Percentiles rank a stretch among this genome's conserved stretches.
Evolutionary conservation across 23 tunicate genomes (phyloP).

Genomic region (Trididemnum nubilum): DNA sequence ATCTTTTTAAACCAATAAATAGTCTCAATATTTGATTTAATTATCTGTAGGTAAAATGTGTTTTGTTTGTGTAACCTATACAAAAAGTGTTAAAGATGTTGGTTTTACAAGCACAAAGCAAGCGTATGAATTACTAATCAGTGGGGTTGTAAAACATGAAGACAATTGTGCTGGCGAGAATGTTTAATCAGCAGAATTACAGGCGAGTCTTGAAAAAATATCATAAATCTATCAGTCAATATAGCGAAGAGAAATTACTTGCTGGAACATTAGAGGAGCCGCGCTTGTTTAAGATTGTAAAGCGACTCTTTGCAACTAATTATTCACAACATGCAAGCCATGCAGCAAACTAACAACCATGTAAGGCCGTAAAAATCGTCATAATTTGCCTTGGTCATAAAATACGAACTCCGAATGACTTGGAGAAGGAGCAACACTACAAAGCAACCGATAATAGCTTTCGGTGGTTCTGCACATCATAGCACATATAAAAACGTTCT

Average conservation of each 20-base stretch:
- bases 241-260: background rate
- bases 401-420: slow-evolving; percentile 12
- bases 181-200: slow-evolving; percentile 11
- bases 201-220: slow-evolving; percentile 28
- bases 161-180: background rate
- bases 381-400: slow-evolving; percentile 13
- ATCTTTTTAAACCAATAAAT: no score
- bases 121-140: slow-evolving; percentile 4
- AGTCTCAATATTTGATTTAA: no score
- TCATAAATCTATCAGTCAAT: slow-evolving; percentile 18
- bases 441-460: slow-evolving; percentile 13
- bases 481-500: no score
- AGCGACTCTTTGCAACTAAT: slow-evolving; percentile 28
- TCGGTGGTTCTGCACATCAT: no score
- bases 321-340: slow-evolving; percentile 15
- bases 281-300: slow-evolving; percentile 2
- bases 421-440: background rate
- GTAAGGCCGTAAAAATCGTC: slow-evolving; percentile 26
- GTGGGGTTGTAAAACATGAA: slow-evolving; percentile 28
- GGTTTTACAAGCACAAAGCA: background rate
- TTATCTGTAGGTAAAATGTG: no score
- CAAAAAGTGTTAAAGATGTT: background rate
- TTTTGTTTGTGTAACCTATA: no score
- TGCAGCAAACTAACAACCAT: slow-evolving; percentile 14
- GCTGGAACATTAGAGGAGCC: slow-evolving; percentile 28